Base-by-base conservation (phyloP, 64 coral and sea anemone species). In the Montipora cactus region DNA sequence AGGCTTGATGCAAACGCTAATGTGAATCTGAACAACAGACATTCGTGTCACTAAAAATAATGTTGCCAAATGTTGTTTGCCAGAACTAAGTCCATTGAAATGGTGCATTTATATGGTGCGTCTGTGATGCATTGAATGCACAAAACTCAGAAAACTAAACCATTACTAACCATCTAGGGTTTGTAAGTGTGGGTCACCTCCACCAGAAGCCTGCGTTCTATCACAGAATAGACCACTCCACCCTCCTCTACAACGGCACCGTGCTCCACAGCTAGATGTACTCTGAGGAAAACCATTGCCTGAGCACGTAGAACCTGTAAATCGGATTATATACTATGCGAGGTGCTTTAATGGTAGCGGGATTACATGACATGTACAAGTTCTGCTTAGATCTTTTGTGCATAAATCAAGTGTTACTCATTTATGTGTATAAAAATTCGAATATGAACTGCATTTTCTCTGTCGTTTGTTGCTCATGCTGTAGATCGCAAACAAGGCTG, bases 141-240 rank as follows among this genome's bases (percentile, higher is more conserved):
- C 7, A 7, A 71, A 71, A 19, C 52, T 55, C 1, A 55, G 5
- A 55, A 23, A 23, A 23, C 22, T 23, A 23, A 23, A 23, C 22
- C 22, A 23, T 23, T 9, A 55, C 52, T 7, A 5, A 95, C 94
- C 94, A 76, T 95, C 94, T 48, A 95, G 47, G 25, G 94, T 95
- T 81, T 91, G 8, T 4, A 95, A 76, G 73, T 95, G 94, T 7
- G 94, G 94, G 79, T 95, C 94, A 1, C 94, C 94, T 59, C 87
- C 57, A 1, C 61, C 66, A 25, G 37, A 12, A 18, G 16, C 59
- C 13, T 59, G 28, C 14, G 9, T 59, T 75, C 94, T 87, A 5
- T 88, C 52, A 80, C 94, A 95, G 20, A 85, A 92, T 50, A 9
- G 8, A 4, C 94, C 94, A 9, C 10, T 59, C 94, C 94, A 95